A percentile compares a stretch with the other conserved stretches of the same genome.
Evolutionary conservation across 2,888 invertebrate species (phyloP).

Genomic region (Leptopilina drosophilae): DNA sequence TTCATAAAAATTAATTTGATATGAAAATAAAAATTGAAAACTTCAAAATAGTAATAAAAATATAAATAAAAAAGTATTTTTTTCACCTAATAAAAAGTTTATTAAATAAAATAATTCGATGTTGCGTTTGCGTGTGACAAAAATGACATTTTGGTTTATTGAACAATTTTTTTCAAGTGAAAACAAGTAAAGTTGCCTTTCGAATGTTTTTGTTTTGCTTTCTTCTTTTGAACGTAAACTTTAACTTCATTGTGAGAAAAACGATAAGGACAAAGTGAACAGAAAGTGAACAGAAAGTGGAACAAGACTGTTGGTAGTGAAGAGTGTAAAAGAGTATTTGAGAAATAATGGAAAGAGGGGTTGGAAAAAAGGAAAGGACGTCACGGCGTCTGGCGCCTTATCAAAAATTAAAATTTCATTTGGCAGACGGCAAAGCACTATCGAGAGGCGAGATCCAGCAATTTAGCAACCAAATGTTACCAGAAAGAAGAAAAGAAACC

Average conservation of each 20-base stretch:
- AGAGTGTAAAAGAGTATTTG: constrained; percentile 41
- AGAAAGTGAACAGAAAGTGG: constrained; percentile 36
- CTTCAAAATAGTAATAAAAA: too few species aligned
- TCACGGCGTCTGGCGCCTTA: constrained; percentile 64
- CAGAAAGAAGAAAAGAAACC: constrained; percentile 35
- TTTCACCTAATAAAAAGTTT: too few species aligned
- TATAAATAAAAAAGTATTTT: too few species aligned
- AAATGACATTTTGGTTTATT: neutral
- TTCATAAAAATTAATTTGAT: too few species aligned
- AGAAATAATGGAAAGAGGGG: constrained; percentile 46
- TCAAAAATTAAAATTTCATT: constrained; percentile 76
- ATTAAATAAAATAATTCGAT: too few species aligned
- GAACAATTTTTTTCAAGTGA: too few species aligned
- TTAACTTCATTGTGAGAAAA: constrained; percentile 35
- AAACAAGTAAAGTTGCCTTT: too few species aligned
- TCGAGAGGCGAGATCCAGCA: constrained; percentile 51
- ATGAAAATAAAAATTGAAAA: too few species aligned
- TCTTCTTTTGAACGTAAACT: too few species aligned
- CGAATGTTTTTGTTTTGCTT: too few species aligned
- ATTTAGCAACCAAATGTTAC: constrained; percentile 45
- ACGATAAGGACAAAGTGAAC: constrained; percentile 32
- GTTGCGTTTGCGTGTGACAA: neutral
- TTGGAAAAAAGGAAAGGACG: constrained; percentile 51
- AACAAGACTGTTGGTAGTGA: constrained; percentile 18
- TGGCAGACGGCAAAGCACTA: constrained; percentile 60